These are phyloP conservation scores for Apogon hyalosoma DNA, from an alignment of 2,797 vertebrate genomes.

Conservation along the genomic window DNA sequence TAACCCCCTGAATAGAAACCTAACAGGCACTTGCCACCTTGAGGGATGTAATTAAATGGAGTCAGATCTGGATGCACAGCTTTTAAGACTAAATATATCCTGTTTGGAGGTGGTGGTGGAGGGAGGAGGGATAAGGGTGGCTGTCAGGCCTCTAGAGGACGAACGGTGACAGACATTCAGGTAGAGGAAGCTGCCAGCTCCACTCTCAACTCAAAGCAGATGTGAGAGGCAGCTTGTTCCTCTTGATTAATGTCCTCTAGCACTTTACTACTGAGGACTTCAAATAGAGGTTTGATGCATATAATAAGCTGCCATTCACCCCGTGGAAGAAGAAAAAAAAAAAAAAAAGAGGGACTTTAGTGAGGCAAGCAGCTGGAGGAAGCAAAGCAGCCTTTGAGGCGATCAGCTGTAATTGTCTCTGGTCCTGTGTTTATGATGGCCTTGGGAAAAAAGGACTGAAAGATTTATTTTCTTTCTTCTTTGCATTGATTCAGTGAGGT, in stretches of 20 bases:
- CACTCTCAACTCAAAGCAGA: conserved; percentile 55
- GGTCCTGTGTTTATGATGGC: too few relatives aligned
- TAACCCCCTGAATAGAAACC: conserved; percentile 47
- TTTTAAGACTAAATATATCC: conserved; percentile 73
- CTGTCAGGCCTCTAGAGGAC: conserved; percentile 53
- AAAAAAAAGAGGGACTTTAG: not conserved
- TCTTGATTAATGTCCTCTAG: conserved; percentile 73
- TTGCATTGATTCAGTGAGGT: conserved; percentile 13
- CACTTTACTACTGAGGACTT: conserved; percentile 60
- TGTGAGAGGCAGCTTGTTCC: conserved; percentile 67
- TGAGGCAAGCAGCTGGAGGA: conserved; percentile 16
- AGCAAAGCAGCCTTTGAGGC: conserved; percentile 13
- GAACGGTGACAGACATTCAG: conserved; percentile 64
- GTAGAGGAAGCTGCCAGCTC: conserved; percentile 57
- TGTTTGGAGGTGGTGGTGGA: conserved; percentile 35
- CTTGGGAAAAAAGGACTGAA: too few relatives aligned
- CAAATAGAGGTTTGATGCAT: conserved; percentile 64
- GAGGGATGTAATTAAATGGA: conserved; percentile 72
- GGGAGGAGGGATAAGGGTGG: conserved; percentile 4
- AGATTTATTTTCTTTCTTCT: not conserved
- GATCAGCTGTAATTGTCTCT: conserved; percentile 13
- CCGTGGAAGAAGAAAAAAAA: not conserved
- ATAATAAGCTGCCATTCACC: conserved; percentile 49
- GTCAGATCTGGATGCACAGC: conserved; percentile 51
- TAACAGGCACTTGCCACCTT: conserved; percentile 61